phyloP scores from a whole-genome alignment of 1,140 invertebrate genomes.

The Daktulosphaira vitifoliae region DNA sequence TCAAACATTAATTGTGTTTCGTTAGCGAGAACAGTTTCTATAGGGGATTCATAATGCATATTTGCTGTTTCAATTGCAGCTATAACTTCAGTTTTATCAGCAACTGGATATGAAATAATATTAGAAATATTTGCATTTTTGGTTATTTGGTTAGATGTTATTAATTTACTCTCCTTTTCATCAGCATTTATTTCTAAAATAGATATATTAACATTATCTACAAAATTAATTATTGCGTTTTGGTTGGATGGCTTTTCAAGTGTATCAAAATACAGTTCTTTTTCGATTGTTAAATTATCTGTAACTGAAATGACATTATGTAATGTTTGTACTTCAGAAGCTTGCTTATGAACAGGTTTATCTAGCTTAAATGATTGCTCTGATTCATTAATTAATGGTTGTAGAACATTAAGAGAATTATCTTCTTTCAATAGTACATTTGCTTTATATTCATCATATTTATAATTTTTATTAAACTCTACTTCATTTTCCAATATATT shows the following conservation, averaged over 20 bases:
- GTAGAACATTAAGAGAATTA: slow-evolving; percentile 32
- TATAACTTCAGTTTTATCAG: slow-evolving; percentile 13
- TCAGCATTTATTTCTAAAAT: slow-evolving; percentile 37
- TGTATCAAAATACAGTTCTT: neutral
- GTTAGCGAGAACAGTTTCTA: neutral
- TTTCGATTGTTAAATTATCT: slow-evolving; percentile 31
- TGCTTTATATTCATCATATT: slow-evolving; percentile 34
- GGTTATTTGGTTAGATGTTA: slow-evolving; percentile 20
- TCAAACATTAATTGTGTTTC: neutral
- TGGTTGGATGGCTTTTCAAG: neutral
- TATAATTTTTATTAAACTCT: slow-evolving; percentile 26
- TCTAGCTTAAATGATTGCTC: neutral
- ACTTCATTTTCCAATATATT: slow-evolving; percentile 37
- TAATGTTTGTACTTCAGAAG: neutral
- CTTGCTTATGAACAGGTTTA: neutral
- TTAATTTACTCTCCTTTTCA: slow-evolving; percentile 39
- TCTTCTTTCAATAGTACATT: slow-evolving; percentile 37
- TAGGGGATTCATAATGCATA: neutral
- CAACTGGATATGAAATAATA: neutral
- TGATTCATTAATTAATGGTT: slow-evolving; percentile 37
- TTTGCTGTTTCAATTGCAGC: neutral
- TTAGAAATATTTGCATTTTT: neutral
- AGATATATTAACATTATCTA: slow-evolving; percentile 36
- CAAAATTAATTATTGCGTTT: slow-evolving; percentile 29
- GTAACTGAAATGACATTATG: neutral